Base-by-base conservation (phyloP, 1,140 invertebrate genomes). In the Episyrphus balteatus region DNA sequence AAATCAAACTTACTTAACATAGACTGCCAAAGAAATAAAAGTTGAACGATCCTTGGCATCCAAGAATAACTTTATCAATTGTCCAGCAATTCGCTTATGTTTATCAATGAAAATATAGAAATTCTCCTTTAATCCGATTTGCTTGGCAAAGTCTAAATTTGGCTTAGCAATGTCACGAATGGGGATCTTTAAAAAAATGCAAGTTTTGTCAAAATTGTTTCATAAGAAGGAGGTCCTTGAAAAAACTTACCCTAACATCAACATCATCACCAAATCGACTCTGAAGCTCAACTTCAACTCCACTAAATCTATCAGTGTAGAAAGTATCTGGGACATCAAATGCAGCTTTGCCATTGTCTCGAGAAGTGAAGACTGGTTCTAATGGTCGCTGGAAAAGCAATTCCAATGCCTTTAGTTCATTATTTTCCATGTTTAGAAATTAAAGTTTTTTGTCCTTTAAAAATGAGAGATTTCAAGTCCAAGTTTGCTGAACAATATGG, bases 311-410 rank as follows among this genome's bases (percentile, higher is more conserved):
- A 50, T 60, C 62, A 42, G 55, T 57, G 5, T 57, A 64, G 47
- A 66, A 74, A 17, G 65, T 65, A 15, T 73, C 49, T 2, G 81
- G 81, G 17, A 84, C 65, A 46, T 80, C 73, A 53, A 84, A 80
- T 0, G 71, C 70, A 2, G 73, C 65, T 42, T 73, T 74, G 30
- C 77, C 64, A 13, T 76, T 60, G 34, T 78, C 79, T 47, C 80
- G 79, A 1, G 75, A 72, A 14, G 80, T 75, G 55, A 82, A 82
- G 7, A 78, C 69, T 2, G 79, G 78, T 57, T 82, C 80, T 30
- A 72, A 53, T 0, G 79, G 79, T 26, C 78, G 73, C 54, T 81
- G 78, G 52, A 80, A 80, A 5, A 82, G 66, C 39, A 76, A 64
- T 14, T 75, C 62, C 39, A 78, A 47, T 14, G 61, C 63, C 41